Conservation (phyloP, 1,140 invertebrate species). For the Drosophila repletoides region DNA sequence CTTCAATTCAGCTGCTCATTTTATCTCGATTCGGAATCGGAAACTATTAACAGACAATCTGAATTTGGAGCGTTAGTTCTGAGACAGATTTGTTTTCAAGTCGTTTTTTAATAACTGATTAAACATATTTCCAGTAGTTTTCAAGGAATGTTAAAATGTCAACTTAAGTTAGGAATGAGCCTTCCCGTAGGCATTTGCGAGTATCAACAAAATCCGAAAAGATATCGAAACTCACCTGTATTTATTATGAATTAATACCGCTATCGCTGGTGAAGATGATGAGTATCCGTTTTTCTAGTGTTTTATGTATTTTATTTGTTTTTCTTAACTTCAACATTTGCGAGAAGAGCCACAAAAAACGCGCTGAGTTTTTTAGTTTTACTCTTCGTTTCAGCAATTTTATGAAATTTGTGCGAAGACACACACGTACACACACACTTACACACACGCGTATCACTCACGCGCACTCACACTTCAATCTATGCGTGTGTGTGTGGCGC, state of each 20-base stretch:
- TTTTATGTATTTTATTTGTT: constrained; percentile 6
- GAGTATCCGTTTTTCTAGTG: constrained; percentile 25
- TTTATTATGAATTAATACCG: constrained; percentile 3
- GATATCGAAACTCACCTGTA: constrained; percentile 23
- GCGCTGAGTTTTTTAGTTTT: constrained; percentile 1
- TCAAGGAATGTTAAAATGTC: no score
- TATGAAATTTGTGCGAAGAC: constrained; percentile 35
- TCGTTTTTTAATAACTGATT: no score
- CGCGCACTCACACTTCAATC: constrained; percentile 10
- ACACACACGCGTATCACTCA: no score
- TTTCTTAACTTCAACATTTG: constrained; percentile 14
- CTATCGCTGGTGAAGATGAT: constrained; percentile 16
- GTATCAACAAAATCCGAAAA: neutral
- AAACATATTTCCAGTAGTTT: no score
- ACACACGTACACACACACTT: constrained; percentile 12
- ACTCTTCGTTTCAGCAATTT: constrained; percentile 10
- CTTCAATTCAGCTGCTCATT: no score
- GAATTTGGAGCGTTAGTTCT: no score
- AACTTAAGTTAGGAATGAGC: no score
- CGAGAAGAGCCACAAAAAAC: neutral
- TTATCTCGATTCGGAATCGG: no score
- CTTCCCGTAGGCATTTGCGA: no score
- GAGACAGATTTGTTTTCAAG: no score
- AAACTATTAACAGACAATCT: no score
- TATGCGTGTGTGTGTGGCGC: constrained; percentile 5